Conservation (phyloP, 2,113 vertebrate genomes). For the Vulpes vulpes region DNA sequence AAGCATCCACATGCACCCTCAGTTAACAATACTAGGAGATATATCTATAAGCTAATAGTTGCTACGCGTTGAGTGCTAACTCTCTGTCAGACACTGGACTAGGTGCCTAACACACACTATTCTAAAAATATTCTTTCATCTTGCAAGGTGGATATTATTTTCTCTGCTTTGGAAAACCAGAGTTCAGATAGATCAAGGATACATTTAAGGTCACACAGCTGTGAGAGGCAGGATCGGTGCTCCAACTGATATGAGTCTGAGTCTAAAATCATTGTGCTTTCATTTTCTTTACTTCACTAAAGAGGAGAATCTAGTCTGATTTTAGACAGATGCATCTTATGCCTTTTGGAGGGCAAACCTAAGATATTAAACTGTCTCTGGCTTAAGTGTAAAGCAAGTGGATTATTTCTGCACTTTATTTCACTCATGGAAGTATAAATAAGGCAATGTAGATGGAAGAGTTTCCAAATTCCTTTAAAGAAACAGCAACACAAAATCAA, state of each 20-base stretch:
- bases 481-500: neutral
- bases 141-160: neutral
- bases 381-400: constrained; percentile 35
- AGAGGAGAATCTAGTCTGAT: neutral
- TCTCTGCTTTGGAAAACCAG: neutral
- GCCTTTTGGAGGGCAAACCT: constrained; percentile 40
- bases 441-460: constrained; percentile 26
- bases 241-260: neutral
- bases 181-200: neutral
- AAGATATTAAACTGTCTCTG: constrained; percentile 35
- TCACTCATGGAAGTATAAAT: constrained; percentile 30
- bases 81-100: neutral
- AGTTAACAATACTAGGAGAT: neutral
- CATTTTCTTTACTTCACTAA: neutral
- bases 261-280: neutral
- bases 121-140: neutral
- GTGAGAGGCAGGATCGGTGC: neutral
- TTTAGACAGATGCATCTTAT: constrained; percentile 15
- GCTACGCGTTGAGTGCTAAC: neutral
- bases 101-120: neutral
- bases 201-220: neutral
- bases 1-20: neutral
- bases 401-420: constrained; percentile 57
- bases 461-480: constrained; percentile 27
- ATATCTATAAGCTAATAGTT: neutral